phyloP scores from a whole-genome alignment of 2,113 vertebrate species.

The Brachypteracias leptosomus region DNA sequence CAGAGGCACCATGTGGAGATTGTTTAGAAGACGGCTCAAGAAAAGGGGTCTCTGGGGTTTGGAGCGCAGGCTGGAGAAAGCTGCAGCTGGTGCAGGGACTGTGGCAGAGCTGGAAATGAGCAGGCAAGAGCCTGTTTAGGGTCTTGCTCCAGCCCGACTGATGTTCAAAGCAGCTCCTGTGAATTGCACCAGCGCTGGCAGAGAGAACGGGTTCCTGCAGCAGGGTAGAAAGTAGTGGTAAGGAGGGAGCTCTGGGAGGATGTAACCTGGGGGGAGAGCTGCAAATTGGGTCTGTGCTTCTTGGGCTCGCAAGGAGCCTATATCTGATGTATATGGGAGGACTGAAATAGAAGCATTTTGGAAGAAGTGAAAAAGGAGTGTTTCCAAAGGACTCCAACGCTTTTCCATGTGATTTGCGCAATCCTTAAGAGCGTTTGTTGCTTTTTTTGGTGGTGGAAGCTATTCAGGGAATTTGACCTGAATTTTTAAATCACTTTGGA shows the following conservation, averaged over 20 bases:
- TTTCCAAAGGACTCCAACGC: not conserved
- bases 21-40: accelerated
- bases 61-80: not conserved
- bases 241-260: not conserved
- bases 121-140: not conserved
- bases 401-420: not conserved
- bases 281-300: not conserved
- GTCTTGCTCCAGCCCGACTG: accelerated
- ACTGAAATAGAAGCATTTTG: not conserved
- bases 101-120: not conserved
- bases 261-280: not conserved
- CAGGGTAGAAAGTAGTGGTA: not conserved
- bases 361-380: not conserved
- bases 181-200: not conserved
- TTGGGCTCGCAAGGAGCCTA: not conserved
- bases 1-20: not conserved
- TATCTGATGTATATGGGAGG: not conserved
- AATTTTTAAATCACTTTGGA: not conserved
- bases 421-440: not conserved
- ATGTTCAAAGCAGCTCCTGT: not conserved
- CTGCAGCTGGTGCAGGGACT: not conserved
- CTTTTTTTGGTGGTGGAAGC: not conserved
- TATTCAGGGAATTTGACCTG: slow-evolving; percentile 21
- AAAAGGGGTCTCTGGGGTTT: accelerated
- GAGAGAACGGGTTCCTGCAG: not conserved